Evolutionary conservation across 2,113 vertebrate genomes (phyloP), one percentile per base, ranked within the genome.

Genomic region (Carassius auratus): DNA sequence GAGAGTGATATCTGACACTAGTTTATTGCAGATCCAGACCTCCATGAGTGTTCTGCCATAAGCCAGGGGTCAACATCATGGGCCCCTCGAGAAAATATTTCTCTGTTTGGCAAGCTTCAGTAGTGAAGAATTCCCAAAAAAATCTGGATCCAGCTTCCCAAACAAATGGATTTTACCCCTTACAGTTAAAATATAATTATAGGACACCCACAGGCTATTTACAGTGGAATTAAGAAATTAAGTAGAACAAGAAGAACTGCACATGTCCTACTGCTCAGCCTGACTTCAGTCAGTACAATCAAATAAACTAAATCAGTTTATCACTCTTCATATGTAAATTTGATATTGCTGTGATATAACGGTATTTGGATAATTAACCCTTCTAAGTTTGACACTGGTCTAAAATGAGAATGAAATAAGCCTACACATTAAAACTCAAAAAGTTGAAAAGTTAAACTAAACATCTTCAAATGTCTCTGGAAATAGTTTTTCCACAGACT

Each of bases 1-100:
- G 45, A 89, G 85, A 91, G 75, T 69, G 88, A 91, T 86, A 93
- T 88, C 55, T 23, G 87, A 94, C 88, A 92, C 93, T 87, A 50
- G 78, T 87, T 87, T 88, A 92, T 89, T 75, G 88, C 77, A 90
- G 88, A 92, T 91, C 83, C 91, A 92, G 90, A 91, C 85, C 55
- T 57, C 38, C 52, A 36, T 76, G 82, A 84, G 84, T 75, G 68
- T 75, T 87, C 85, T 42, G 57, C 87, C 48, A 48, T 15, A 85
- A 75, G 74, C 74, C 89, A 69, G 42, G 75, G 61, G 87, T 88
- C 84, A 91, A 36, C 55, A 75, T 74, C 8, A 64, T 38, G 7
- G 80, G 61, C 62, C 48, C 48, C 9, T 59, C 26, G 74, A 48
- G 5, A 57, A 83, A 86, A 85, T 68, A 81, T 48, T 75, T 82